Percentiles rank a stretch among this genome's conserved stretches.
Conservation (phyloP, 2,888 invertebrate species). For the Elmis aenea region DNA sequence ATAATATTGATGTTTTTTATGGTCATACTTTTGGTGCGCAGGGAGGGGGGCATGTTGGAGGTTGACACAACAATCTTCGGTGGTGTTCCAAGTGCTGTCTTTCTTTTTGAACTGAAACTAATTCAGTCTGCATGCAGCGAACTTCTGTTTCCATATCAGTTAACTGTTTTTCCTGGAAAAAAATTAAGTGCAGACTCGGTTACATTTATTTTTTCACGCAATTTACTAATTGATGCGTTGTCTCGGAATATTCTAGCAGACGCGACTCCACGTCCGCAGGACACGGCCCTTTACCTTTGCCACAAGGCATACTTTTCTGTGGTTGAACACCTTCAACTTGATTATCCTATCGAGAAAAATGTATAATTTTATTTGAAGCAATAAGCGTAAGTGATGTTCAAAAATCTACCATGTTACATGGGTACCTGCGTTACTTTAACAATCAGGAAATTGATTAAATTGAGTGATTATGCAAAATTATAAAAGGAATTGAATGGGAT, state of each 20-base stretch:
- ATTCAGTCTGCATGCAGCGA: conserved; percentile 51
- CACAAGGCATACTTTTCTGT: conserved; percentile 34
- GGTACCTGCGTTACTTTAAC: too few relatives aligned
- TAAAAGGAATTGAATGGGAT: too few relatives aligned
- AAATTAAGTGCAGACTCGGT: background rate
- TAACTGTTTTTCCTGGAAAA: conserved; percentile 55
- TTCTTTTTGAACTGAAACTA: conserved; percentile 50
- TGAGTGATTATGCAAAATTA: too few relatives aligned
- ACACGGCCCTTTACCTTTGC: conserved; percentile 40
- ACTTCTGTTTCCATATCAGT: conserved; percentile 58
- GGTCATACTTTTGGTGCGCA: too few relatives aligned
- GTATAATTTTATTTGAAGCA: too few relatives aligned
- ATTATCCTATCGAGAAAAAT: too few relatives aligned
- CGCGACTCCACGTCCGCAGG: conserved; percentile 47
- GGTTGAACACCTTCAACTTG: conserved; percentile 10
- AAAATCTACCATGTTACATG: too few relatives aligned
- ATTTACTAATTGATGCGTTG: conserved; percentile 45
- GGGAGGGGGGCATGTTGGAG: conserved; percentile 27
- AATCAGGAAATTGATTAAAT: too few relatives aligned
- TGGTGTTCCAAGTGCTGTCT: conserved; percentile 49
- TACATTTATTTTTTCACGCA: background rate
- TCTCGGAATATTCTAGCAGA: conserved; percentile 45
- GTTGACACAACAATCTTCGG: conserved; percentile 32
- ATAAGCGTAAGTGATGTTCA: too few relatives aligned
- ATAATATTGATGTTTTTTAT: background rate